phyloP scores from a whole-genome alignment of 2,888 invertebrate genomes.

The Drosophila aldrichi region DNA sequence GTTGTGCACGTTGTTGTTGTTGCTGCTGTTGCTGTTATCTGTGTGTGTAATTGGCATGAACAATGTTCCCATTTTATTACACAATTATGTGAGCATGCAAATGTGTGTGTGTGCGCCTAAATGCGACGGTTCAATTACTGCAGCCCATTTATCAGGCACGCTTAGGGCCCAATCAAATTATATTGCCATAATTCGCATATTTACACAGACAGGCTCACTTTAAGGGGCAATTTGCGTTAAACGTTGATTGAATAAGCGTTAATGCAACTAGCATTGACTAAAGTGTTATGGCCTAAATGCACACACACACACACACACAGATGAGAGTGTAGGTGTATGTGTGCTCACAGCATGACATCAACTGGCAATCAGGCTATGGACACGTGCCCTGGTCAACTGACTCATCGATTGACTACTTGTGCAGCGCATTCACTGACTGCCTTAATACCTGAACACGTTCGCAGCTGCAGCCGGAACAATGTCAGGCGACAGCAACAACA shows the following conservation, averaged over 20 bases:
- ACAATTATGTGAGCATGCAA: constrained; percentile 11
- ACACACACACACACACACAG: background rate
- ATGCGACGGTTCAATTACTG: constrained; percentile 18
- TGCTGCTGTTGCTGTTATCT: background rate
- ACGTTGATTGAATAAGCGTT: constrained; percentile 69
- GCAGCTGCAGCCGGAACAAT: constrained; percentile 27
- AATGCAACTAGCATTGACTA: constrained; percentile 46
- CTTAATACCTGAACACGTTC: constrained; percentile 41
- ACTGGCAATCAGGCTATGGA: constrained; percentile 57
- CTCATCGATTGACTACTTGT: constrained; percentile 47
- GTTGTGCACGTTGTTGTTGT: background rate
- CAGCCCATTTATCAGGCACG: constrained; percentile 37
- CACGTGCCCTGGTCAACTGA: constrained; percentile 53
- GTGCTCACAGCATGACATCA: constrained; percentile 63
- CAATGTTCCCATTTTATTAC: constrained; percentile 12
- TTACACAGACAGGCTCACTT: constrained; percentile 34
- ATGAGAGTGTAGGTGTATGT: background rate
- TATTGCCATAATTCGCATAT: constrained; percentile 44
- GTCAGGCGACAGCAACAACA: constrained; percentile 20
- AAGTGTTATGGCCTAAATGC: constrained; percentile 30
- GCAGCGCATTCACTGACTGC: constrained; percentile 4
- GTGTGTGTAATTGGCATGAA: constrained; percentile 28
- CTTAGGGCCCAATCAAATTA: constrained; percentile 59
- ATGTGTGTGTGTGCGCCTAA: background rate
- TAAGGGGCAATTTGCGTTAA: constrained; percentile 70